Conservation (phyloP, 2,113 vertebrate species). For the Gulo gulo region DNA sequence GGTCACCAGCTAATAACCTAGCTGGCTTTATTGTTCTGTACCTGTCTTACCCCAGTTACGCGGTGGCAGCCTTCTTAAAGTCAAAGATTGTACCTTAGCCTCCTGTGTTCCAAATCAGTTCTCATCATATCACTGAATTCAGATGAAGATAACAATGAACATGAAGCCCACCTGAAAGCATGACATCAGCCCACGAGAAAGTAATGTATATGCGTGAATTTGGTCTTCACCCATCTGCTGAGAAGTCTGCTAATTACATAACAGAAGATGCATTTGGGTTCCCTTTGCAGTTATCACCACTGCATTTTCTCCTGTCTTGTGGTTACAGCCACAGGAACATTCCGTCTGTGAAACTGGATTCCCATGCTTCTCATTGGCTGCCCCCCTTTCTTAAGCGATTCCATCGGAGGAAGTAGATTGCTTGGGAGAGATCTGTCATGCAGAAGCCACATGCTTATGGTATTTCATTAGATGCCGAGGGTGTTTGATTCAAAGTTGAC, state of each 20-base stretch:
- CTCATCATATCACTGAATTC: not conserved
- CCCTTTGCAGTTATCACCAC: not conserved
- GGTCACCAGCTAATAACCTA: not conserved
- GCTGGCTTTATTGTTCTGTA: not conserved
- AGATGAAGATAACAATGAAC: not conserved
- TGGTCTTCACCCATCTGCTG: slow-evolving; percentile 16
- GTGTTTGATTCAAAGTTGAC: slow-evolving; percentile 62
- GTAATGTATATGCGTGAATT: slow-evolving; percentile 3
- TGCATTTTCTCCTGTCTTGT: not conserved
- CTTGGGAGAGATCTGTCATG: not conserved
- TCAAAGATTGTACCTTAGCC: not conserved
- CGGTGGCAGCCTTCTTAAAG: not conserved
- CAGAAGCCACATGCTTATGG: not conserved
- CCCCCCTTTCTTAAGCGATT: not conserved
- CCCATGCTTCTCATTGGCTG: not conserved
- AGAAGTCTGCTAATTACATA: not conserved
- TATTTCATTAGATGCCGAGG: slow-evolving; percentile 58
- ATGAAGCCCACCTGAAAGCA: not conserved
- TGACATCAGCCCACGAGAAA: slow-evolving; percentile 5
- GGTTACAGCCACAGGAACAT: not conserved
- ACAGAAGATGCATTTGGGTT: not conserved
- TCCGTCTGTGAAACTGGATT: not conserved
- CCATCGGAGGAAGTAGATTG: not conserved
- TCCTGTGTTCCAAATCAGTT: not conserved
- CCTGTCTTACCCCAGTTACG: not conserved